Base-by-base conservation (phyloP, 2,797 vertebrate genomes). In the Zalophus californianus region DNA sequence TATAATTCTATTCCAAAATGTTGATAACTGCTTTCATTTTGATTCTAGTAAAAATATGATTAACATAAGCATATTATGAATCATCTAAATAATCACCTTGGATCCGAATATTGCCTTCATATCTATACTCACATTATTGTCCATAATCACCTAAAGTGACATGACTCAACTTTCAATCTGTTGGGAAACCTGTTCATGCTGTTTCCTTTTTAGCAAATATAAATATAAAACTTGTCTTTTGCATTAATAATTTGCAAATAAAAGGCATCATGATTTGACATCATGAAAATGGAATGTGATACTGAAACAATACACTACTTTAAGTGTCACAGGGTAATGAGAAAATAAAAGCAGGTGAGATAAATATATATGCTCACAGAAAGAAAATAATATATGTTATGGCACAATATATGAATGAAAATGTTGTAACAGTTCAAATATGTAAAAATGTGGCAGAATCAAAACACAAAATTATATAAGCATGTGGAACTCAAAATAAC, bases 161-260 rank as follows among this genome's bases (percentile, higher is more conserved):
- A 41, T 56, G 32, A 86, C 2, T 73, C 60, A 78, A 60, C 48
- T 86, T 86, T 41, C 35, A 84, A 73, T 72, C 56, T 50, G 25
- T 38, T 90, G 32, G 32, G 54, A 90, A 86, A 85, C 10, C n/a
- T 83, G 9, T 56, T 95, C 16, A 86, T 16, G n/a, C 10, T 73
- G 9, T 32, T 60, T 58, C 80, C 32, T 75, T 94, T 80, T 56
- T 50, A 93, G 29, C 52, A 83, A 32, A 78, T 72, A 82, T 29
- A 94, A 94, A 85, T 27, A 52, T 7, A 82, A 88, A 82, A 86
- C 2, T 48, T 88, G 23, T 77, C 32, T 86, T 97, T 13, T 54
- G 48, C 21, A 77, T 56, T 80, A 91, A 87, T 82, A 91, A 72
- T 82, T 87, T 82, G 78, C 48, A 92, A 90, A 91, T 62, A 44